A percentile compares a stretch with the other conserved stretches of the same genome.
Evolutionary conservation across 2,113 vertebrate species (phyloP).

Genomic region (Atlantisia rogersi): DNA sequence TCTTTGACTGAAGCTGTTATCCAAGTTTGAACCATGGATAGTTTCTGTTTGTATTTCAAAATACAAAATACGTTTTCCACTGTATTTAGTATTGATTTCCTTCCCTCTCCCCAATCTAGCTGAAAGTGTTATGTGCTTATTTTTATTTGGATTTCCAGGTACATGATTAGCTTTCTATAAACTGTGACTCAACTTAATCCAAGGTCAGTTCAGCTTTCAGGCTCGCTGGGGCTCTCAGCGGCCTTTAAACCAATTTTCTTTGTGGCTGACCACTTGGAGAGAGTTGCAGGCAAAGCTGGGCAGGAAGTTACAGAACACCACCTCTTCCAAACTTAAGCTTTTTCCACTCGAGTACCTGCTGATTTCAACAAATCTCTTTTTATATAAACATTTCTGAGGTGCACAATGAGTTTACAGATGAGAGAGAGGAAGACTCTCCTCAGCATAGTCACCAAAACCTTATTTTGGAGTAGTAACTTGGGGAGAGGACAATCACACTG

Average conservation of each 20-base stretch:
- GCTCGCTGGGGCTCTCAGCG: not conserved
- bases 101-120: not conserved
- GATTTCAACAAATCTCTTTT: not conserved
- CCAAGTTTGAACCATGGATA: not conserved
- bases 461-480: not conserved
- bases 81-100: constrained; percentile 58
- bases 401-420: not conserved
- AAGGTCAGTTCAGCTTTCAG: constrained; percentile 21
- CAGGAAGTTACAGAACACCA: not conserved
- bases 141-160: constrained; percentile 46
- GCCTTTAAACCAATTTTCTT: not conserved
- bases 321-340: not conserved
- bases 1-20: not conserved
- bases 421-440: not conserved
- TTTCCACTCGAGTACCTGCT: not conserved
- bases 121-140: constrained; percentile 27
- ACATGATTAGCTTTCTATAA: constrained; percentile 31
- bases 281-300: not conserved
- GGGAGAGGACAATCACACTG: not conserved
- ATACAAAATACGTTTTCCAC: constrained; percentile 28
- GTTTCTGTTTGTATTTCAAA: constrained; percentile 29
- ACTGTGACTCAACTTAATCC: constrained; percentile 7
- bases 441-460: fast-evolving
- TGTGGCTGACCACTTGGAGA: not conserved
- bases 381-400: not conserved